Percentiles rank a stretch among this genome's conserved stretches.
Evolutionary conservation across 2,113 vertebrate genomes (phyloP).

Genomic region (Entosphenus tridentatus): DNA sequence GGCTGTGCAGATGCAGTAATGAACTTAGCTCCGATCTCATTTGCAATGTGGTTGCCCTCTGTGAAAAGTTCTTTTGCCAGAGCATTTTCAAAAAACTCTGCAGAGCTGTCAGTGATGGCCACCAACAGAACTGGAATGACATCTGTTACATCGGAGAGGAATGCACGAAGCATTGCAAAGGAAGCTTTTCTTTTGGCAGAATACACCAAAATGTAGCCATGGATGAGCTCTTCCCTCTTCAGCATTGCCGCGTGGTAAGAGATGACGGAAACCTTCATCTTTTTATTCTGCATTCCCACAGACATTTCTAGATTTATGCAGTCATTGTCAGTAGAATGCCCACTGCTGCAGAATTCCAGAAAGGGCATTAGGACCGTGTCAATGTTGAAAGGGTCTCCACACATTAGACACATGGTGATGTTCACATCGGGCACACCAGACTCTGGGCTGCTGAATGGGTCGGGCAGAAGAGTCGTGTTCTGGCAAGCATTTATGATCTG

Average conservation of each 20-base stretch:
- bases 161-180: conserved; percentile 87
- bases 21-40: conserved; percentile 85
- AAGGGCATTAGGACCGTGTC: conserved; percentile 96
- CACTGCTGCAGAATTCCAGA: conserved; percentile 76
- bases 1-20: conserved; percentile 47
- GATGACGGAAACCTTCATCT: conserved; percentile 80
- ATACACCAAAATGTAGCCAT: conserved; percentile 93
- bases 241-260: conserved; percentile 93
- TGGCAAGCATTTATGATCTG: conserved; percentile 71
- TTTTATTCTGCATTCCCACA: conserved; percentile 61
- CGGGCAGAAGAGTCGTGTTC: conserved; percentile 62
- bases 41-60: conserved; percentile 93
- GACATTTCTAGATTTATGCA: conserved; percentile 89
- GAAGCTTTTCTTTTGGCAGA: conserved; percentile 86
- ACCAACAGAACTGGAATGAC: conserved; percentile 92
- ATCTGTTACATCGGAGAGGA: conserved; percentile 84
- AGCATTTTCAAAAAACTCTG: conserved; percentile 93
- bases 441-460: conserved; percentile 71
- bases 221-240: conserved; percentile 83
- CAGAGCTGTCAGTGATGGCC: conserved; percentile 92
- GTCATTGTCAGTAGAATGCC: conserved; percentile 78
- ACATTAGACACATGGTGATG: conserved; percentile 98
- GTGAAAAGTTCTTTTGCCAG: conserved; percentile 94
- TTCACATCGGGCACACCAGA: conserved; percentile 73
- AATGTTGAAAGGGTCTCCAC: conserved; percentile 75